These are phyloP conservation scores for Haplochromis vanheusdeni DNA, from an alignment of 2,113 vertebrate genomes.

Conservation along the genomic window DNA sequence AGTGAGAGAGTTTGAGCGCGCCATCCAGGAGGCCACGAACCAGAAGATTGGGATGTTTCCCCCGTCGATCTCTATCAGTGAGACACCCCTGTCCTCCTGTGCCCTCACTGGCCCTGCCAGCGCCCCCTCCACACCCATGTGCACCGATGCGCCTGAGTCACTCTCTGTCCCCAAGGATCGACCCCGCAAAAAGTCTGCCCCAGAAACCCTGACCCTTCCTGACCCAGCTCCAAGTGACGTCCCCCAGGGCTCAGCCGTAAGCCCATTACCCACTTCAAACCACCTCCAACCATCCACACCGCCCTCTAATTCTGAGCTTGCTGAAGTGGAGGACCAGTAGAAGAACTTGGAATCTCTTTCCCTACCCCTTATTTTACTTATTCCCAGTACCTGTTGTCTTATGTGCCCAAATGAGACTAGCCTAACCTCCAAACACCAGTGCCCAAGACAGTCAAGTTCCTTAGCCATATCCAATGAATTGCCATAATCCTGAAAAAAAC, in stretches of 20 bases:
- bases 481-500: not conserved
- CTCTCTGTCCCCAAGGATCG: conserved; percentile 90
- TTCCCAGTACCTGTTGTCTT: conserved; percentile 7
- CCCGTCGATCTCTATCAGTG: conserved; percentile 89
- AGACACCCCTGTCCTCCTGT: conserved; percentile 82
- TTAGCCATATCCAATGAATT: conserved; percentile 23
- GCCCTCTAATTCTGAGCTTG: conserved; percentile 25
- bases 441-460: conserved; percentile 32
- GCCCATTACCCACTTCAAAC: conserved; percentile 25
- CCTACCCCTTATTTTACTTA: not conserved
- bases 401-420: conserved; percentile 25
- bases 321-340: conserved; percentile 40
- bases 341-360: conserved; percentile 7
- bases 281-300: conserved; percentile 26
- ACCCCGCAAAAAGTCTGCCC: conserved; percentile 94
- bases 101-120: conserved; percentile 89
- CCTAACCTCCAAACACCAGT: conserved; percentile 37
- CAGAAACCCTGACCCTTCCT: conserved; percentile 92
- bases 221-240: conserved; percentile 56
- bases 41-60: conserved; percentile 95
- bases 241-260: not conserved
- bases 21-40: conserved; percentile 99
- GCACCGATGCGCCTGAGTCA: conserved; percentile 92
- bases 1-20: conserved; percentile 93
- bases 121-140: conserved; percentile 93